Conservation (phyloP, 2,797 vertebrate species). For the Microctenopoma lineatum region DNA sequence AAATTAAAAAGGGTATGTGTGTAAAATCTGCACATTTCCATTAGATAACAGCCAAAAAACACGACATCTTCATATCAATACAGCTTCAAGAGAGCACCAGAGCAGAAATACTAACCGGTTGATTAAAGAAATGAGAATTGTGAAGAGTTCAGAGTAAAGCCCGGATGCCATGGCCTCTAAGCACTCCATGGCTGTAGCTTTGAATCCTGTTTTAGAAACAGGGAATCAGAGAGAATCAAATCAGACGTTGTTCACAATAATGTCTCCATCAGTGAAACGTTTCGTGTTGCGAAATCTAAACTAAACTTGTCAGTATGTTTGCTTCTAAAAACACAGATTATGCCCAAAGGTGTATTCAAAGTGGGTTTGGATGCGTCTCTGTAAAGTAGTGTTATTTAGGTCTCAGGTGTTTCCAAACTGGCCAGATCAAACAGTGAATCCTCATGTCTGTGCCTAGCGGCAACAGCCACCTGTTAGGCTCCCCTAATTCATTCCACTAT, state of each 20-base stretch:
- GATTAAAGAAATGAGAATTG: constrained; percentile 90
- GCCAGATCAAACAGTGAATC: constrained; percentile 50
- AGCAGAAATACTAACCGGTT: constrained; percentile 84
- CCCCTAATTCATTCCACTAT: constrained; percentile 51
- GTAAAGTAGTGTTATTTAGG: constrained; percentile 52
- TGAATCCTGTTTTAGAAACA: constrained; percentile 81
- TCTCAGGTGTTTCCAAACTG: constrained; percentile 51
- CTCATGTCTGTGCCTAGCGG: constrained; percentile 51
- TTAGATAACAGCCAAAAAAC: background rate
- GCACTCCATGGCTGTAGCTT: constrained; percentile 91
- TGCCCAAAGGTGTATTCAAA: constrained; percentile 31
- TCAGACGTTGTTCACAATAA: constrained; percentile 27
- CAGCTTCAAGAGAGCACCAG: background rate
- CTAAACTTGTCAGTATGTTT: constrained; percentile 15
- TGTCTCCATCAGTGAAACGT: constrained; percentile 11
- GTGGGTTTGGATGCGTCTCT: constrained; percentile 41
- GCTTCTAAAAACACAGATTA: constrained; percentile 30
- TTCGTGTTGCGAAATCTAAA: constrained; percentile 4
- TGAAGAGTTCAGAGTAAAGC: constrained; percentile 94
- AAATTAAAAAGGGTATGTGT: background rate
- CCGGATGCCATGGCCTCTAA: constrained; percentile 92
- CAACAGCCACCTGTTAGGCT: constrained; percentile 64
- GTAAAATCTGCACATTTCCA: background rate
- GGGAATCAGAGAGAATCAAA: constrained; percentile 29
- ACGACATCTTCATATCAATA: constrained; percentile 1